Base-by-base conservation (phyloP, 2,113 vertebrate species). In the Oncorhynchus masou region DNA sequence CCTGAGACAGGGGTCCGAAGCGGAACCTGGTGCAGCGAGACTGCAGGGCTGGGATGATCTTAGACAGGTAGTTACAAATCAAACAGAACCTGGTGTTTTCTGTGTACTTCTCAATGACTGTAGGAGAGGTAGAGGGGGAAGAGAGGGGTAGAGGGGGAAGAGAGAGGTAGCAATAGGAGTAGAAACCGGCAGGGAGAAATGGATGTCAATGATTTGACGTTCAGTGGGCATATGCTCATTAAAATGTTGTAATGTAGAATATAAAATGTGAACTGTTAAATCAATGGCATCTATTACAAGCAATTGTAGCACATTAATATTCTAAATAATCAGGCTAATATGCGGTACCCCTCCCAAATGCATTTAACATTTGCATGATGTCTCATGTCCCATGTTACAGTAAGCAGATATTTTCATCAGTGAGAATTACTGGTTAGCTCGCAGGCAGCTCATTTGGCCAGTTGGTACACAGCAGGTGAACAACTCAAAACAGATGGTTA, bases 1-100 rank as follows among this genome's bases (percentile, higher is more conserved):
- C 95, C 0, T 94, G 95, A 8, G 93, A 94, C 80, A 99, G 92
- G 0, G 98, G 39, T 11, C 96, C 97, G 0, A 99, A 99, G 57
- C 97, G 96, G 89, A 99, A 99, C 69, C 97, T 91, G 0, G 98
- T 99, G 90, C 98, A 99, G 62, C 98, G 94, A 1, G 98, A 99
- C 84, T 99, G 98, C 86, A 99, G 87, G 1, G 98, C 98, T 0
- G 97, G 98, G 90, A 99, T 99, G 94, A 99, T 98, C 93, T 98
- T 98, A 68, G 98, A 99, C 73, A 99, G 93, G 88, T 99, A 99
- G 90, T 99, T 99, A 84, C 98, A 96, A 92, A 99, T 99, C 78
- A 99, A 92, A 84, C 98, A 99, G 67, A 99, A 99, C 0, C 98
- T 90, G 7, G 97, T 98, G 89, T 99, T 99, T 84, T 99, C 98